Base-by-base conservation (phyloP, 2,113 vertebrate genomes). In the Tragelaphus scriptus region DNA sequence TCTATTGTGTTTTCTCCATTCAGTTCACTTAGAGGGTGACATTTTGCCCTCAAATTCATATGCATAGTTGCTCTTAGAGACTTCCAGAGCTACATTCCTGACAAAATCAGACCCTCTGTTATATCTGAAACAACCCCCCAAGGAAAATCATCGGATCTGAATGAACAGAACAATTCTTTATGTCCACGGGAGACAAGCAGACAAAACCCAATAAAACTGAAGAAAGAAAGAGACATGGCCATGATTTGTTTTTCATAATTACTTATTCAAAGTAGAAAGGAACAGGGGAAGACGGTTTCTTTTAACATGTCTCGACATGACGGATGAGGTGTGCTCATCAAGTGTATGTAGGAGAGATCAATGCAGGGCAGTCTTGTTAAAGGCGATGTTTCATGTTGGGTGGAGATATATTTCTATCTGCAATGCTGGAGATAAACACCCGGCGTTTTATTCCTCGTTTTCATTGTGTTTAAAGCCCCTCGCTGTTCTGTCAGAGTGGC, bases 201-300 rank as follows among this genome's bases (percentile, higher is more conserved):
- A 95, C 91, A 97, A 97, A 97, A 86, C 88, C 91, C 97, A 96
- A 75, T 85, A 96, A 98, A 96, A 96, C 56, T 65, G 85, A 93
- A 96, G 97, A 96, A 97, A 97, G 95, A 87, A 95, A 87, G 93
- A 93, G 97, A 93, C 96, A 95, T 77, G 93, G 87, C 25, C 3
- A 90, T 93, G 89, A 96, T 93, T 96, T 97, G 95, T 96, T 97
- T 96, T 98, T 98, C 92, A 90, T 97, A 96, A 97, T 98, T 97
- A 97, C 97, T 97, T 96, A 98, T 97, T 98, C 95, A 92, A 75
- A 91, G 80, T 87, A 85, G 96, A 96, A 97, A 96, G 59, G 89
- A 97, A 30, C 61, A 49, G 61, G 89, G 88, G 40, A 93, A 97
- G 97, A 97, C 88, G 51, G 75, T 88, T 97, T 75, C 87, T 97